Conservation (phyloP, 1,140 invertebrate genomes). For the Drosophila parvula region DNA sequence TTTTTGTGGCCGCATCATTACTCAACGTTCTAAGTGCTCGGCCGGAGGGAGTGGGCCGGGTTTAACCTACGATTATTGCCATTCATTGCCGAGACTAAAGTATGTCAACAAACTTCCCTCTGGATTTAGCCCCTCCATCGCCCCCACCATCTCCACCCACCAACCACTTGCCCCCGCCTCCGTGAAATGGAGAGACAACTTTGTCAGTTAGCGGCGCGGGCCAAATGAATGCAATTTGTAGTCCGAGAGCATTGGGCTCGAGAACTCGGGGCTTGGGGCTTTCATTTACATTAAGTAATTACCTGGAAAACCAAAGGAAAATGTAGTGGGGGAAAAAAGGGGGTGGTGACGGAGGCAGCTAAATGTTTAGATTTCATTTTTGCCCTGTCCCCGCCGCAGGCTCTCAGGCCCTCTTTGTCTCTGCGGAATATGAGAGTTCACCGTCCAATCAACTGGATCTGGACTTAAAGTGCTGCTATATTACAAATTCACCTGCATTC, state of each 20-base stretch:
- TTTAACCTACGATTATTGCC: slow-evolving; percentile 64
- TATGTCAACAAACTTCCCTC: slow-evolving; percentile 59
- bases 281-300: slow-evolving; percentile 76
- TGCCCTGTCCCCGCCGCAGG: slow-evolving; percentile 4
- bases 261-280: slow-evolving; percentile 33
- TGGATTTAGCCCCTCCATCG: neutral
- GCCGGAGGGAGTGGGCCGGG: neutral
- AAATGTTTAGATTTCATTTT: slow-evolving; percentile 32
- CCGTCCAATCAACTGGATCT: slow-evolving; percentile 6
- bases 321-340: neutral
- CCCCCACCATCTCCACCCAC: neutral
- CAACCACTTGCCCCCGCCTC: neutral
- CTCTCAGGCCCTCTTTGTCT: neutral
- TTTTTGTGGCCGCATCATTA: slow-evolving; percentile 71
- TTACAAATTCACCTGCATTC: neutral
- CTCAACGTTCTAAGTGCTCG: slow-evolving; percentile 51
- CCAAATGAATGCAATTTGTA: slow-evolving; percentile 64
- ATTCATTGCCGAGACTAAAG: slow-evolving; percentile 57
- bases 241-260: slow-evolving; percentile 41
- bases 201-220: slow-evolving; percentile 6
- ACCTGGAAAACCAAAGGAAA: slow-evolving; percentile 49
- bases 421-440: slow-evolving; percentile 2
- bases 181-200: slow-evolving; percentile 29
- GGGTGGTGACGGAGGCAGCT: slow-evolving; percentile 7
- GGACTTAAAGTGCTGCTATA: slow-evolving; percentile 10